A percentile compares a stretch with the other conserved stretches of the same genome.
phyloP scores from a whole-genome alignment of 2,888 invertebrate genomes.

The Caenorhabditis zanzibari region DNA sequence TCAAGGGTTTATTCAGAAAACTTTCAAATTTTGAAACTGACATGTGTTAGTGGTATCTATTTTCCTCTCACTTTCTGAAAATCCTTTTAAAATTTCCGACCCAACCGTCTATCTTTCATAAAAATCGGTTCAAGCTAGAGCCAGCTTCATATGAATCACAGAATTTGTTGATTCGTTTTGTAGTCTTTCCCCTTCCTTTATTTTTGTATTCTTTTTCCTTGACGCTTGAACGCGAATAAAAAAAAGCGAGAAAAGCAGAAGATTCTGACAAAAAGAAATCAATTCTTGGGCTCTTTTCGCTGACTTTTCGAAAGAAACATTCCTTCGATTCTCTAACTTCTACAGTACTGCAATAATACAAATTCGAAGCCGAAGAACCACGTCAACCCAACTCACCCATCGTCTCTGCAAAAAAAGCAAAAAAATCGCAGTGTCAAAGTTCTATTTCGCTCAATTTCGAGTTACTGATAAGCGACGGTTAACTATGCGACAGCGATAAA shows the following conservation, averaged over 20 bases:
- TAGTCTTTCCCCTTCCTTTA: background rate
- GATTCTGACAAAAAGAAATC: slow-evolving; percentile 1
- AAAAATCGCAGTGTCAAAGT: slow-evolving; percentile 1
- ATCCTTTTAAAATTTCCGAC: too few relatives aligned
- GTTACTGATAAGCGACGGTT: slow-evolving; percentile 10
- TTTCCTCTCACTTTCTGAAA: too few relatives aligned
- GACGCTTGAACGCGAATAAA: too few relatives aligned
- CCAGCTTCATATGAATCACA: too few relatives aligned
- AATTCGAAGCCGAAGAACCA: background rate
- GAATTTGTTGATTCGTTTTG: too few relatives aligned
- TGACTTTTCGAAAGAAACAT: too few relatives aligned
- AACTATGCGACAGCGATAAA: slow-evolving; percentile 42
- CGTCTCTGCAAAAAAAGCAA: too few relatives aligned
- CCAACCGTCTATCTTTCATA: too few relatives aligned
- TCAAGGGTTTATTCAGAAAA: too few relatives aligned
- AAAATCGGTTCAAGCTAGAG: too few relatives aligned
- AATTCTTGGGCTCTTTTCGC: background rate
- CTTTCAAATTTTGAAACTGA: too few relatives aligned
- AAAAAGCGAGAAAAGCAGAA: background rate
- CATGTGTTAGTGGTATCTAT: too few relatives aligned
- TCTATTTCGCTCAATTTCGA: slow-evolving; percentile 7
- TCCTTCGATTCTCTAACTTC: background rate
- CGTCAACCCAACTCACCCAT: slow-evolving; percentile 1
- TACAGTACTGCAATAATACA: background rate
- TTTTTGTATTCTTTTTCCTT: background rate